These are phyloP conservation scores for Amblyopsis hoosieri DNA, from an alignment of 2,797 vertebrate genomes.

Conservation along the genomic window DNA sequence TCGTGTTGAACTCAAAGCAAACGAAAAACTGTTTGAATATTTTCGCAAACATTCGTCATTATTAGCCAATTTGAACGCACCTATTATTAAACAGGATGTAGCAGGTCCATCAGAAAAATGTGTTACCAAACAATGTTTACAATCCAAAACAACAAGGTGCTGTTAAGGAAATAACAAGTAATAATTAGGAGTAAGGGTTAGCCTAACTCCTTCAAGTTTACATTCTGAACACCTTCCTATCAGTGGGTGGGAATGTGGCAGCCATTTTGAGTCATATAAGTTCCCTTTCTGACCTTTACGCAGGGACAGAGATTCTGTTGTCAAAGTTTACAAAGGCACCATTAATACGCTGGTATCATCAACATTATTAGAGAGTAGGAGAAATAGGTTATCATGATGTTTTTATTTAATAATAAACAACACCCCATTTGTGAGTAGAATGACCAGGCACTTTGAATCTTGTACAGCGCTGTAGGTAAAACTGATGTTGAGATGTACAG, in stretches of 20 bases:
- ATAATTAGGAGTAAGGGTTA: too few relatives aligned
- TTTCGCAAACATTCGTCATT: too few relatives aligned
- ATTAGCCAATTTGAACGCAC: too few relatives aligned
- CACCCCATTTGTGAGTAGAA: not conserved
- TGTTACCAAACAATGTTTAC: slow-evolving; percentile 34
- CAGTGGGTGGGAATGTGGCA: not conserved
- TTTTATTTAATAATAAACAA: too few relatives aligned
- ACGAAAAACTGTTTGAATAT: too few relatives aligned
- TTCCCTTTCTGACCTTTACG: slow-evolving; percentile 43
- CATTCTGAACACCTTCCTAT: too few relatives aligned
- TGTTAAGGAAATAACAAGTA: not conserved
- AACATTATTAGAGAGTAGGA: too few relatives aligned
- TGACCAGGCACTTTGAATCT: slow-evolving; percentile 19
- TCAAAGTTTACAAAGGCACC: too few relatives aligned
- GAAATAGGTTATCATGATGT: too few relatives aligned
- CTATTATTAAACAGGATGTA: slow-evolving; percentile 8
- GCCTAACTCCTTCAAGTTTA: too few relatives aligned
- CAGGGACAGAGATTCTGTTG: not conserved
- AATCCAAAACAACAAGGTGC: slow-evolving; percentile 18
- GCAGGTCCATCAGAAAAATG: slow-evolving; percentile 19
- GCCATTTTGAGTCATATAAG: slow-evolving; percentile 14
- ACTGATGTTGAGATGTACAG: not conserved
- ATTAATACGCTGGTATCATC: too few relatives aligned
- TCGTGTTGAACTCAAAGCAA: too few relatives aligned
- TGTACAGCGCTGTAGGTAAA: slow-evolving; percentile 2